Evolutionary conservation across 2,888 invertebrate genomes (phyloP).

Genomic region (Drosophila hawaiiensis): DNA sequence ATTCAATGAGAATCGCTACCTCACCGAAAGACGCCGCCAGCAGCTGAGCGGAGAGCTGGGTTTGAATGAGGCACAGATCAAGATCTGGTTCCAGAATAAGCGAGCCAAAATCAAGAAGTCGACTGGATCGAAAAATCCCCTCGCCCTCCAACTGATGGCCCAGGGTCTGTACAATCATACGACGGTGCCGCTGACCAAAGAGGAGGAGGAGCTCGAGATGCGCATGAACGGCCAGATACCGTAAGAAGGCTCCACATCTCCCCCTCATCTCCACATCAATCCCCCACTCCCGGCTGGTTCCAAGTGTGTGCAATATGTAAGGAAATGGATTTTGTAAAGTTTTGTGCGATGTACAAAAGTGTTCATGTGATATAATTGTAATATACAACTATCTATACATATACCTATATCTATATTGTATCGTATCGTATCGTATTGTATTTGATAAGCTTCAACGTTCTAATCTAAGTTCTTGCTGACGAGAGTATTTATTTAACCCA

Average conservation of each 20-base stretch:
- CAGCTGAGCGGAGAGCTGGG: constrained; percentile 95
- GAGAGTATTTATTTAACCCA: constrained; percentile 27
- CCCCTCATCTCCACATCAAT: neutral
- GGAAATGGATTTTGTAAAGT: constrained; percentile 15
- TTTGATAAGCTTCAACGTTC: constrained; percentile 45
- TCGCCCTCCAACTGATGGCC: constrained; percentile 96
- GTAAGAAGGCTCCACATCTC: constrained; percentile 50
- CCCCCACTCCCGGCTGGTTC: constrained; percentile 41
- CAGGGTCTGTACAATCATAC: constrained; percentile 97
- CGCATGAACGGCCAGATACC: constrained; percentile 85
- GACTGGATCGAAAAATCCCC: constrained; percentile 92
- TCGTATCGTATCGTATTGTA: constrained; percentile 1
- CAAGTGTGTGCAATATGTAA: constrained; percentile 67
- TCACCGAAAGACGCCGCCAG: constrained; percentile 96
- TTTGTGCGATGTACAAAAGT: constrained; percentile 69
- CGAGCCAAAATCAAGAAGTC: constrained; percentile 98
- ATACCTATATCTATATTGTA: constrained; percentile 4
- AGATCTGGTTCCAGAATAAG: constrained; percentile 99
- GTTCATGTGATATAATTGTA: constrained; percentile 83
- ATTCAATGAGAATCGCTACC: constrained; percentile 96
- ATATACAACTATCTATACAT: constrained; percentile 43
- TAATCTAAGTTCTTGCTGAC: constrained; percentile 15
- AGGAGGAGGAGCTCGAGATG: constrained; percentile 90
- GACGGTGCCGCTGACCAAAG: constrained; percentile 90
- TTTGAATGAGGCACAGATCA: constrained; percentile 98